Base-by-base conservation (phyloP, 1,140 invertebrate genomes). In the Lordiphosa mommai region DNA sequence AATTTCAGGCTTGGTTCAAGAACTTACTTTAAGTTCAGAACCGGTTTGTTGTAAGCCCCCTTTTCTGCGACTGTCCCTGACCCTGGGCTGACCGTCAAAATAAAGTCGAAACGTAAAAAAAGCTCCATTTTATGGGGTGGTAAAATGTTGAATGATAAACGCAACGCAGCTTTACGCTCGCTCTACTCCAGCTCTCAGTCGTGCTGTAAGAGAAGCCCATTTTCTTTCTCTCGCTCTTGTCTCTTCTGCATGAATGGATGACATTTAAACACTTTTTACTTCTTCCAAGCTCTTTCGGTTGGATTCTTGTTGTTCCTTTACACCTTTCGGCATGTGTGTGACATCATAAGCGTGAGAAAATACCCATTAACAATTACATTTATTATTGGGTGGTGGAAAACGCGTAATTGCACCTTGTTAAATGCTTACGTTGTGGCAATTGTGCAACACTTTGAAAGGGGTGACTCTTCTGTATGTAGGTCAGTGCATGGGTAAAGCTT, bases 331-430 rank as follows among this genome's bases (percentile, higher is more conserved):
- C 13, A 27, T 48, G 16, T 34, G 44, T 56, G 57, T 82, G 76
- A 80, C 76, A 82, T 80, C 71, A 84, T 76, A 59, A 76, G 55
- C 76, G 77, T 82, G 76, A 64, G 76, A 82, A 84, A 76, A 71
- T 64, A 64, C 20, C 66, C 63, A 61, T 64, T 69, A 69, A 23
- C 6, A 5, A 27, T 27, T 27, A 27, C 23, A 27, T 27, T 27
- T 27, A 1, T 27, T 27, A 7, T 64, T 69, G 43, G 68, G 73
- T 60, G 70, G 55, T 52, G 72, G 32, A 29, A 61, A 38, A 17
- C 14, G 40, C 32, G 34, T 30, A 37, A 17, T 48, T 52, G 46
- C 16, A 48, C 60, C 20, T 61, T 41, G n/a, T 13, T 34, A 10
- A 43, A 43, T 30, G 52, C 50, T 82, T 76, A 60, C 53, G 51